Percentiles rank a stretch among this genome's conserved stretches.
These are phyloP conservation scores for Brachionichthys hirsutus DNA, from an alignment of 2,113 vertebrate species.

Conservation along the genomic window DNA sequence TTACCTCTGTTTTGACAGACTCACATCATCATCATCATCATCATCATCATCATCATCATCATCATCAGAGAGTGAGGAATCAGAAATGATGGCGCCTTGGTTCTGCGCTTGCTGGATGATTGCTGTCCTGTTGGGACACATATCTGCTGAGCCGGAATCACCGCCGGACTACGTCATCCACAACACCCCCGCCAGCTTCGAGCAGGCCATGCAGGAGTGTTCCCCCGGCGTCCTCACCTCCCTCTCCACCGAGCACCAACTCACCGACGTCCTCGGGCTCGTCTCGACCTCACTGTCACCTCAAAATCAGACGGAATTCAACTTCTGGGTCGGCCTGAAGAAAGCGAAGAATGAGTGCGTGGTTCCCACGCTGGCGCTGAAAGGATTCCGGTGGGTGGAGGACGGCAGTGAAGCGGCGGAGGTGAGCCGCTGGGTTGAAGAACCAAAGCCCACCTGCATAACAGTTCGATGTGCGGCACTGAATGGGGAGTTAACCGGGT, in stretches of 20 bases:
- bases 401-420: slow-evolving; percentile 25
- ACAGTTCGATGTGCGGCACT: slow-evolving; percentile 57
- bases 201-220: slow-evolving; percentile 48
- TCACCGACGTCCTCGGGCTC: slow-evolving; percentile 22
- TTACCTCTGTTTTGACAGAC: neutral
- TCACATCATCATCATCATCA: neutral
- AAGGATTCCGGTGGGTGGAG: slow-evolving; percentile 73
- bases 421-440: slow-evolving; percentile 52
- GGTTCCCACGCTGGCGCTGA: slow-evolving; percentile 18
- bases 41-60: neutral
- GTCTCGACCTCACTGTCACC: neutral
- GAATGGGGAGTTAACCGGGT: neutral
- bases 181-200: slow-evolving; percentile 20
- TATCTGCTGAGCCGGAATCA: neutral
- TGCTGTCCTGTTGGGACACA: slow-evolving; percentile 12
- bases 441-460: slow-evolving; percentile 50
- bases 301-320: rapidly evolving
- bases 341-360: slow-evolving; percentile 47
- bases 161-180: slow-evolving; percentile 43
- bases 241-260: slow-evolving; percentile 50
- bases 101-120: slow-evolving; percentile 32
- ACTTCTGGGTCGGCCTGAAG: slow-evolving; percentile 75
- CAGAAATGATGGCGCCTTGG: slow-evolving; percentile 29
- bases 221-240: slow-evolving; percentile 54
- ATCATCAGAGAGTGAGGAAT: slow-evolving; percentile 7